Base-by-base conservation (phyloP, 1,140 invertebrate species). In the Anoplophora glabripennis region DNA sequence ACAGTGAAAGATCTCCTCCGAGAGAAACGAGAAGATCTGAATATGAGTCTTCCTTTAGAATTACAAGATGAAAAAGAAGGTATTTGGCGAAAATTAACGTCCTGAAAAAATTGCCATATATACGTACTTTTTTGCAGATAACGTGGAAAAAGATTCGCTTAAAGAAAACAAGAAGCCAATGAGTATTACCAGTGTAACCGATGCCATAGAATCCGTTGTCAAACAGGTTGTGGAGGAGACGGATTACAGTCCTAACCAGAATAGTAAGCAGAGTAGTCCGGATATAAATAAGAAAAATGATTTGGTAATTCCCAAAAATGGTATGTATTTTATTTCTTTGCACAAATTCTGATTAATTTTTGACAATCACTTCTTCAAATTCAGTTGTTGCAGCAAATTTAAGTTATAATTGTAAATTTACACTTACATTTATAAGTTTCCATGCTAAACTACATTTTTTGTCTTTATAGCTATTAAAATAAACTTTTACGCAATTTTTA, bases 131-230 rank as follows among this genome's bases (percentile, higher is more conserved):
- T 48, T 57, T 63, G 49, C 48, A 64, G 66, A 60, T 48, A 40
- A 42, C 40, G 11, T 45, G 10, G 62, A 66, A 54, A 75, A 77
- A 59, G 65, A 53, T 41, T 54, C 70, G 54, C 69, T 74, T 12
- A 66, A 69, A 34, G 76, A 73, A 11, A 77, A 76, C 55, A 80
- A 77, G 61, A 67, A 71, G 75, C 67, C 67, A 3, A 60, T 66
- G 62, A 76, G 71, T 48, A 72, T 75, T 57, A 75, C 73, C 55
- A 77, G 75, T 53, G 75, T 75, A 45, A 74, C 72, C 40, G 79
- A 79, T 61, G 78, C 78, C 15, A 84, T 84, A 60, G 82, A 84
- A 55, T 83, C 81, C 42, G 82, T 84, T 11, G 76, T 84, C 3
- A 83, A 78, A 65, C 21, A 49, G 14, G 49, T 58, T 15, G 46